Percentiles rank a stretch among this genome's conserved stretches.
These are phyloP conservation scores for Anastatus disparis DNA, from an alignment of 1,140 invertebrate genomes.

Conservation along the genomic window DNA sequence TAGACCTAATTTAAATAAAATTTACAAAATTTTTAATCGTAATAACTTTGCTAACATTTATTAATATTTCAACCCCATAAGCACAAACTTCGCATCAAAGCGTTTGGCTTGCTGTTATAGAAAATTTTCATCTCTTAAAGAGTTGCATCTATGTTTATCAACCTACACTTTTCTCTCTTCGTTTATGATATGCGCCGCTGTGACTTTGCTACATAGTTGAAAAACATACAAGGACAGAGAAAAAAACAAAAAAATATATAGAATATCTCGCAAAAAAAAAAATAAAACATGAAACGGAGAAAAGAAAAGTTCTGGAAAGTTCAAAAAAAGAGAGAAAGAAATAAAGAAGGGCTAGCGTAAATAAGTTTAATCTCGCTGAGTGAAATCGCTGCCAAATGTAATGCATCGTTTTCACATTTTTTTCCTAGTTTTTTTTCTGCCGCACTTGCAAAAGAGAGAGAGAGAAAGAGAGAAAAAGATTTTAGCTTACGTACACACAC, in stretches of 20 bases:
- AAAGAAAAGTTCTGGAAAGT: too few relatives aligned
- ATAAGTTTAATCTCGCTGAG: constrained; percentile 62
- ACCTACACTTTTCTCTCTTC: background rate
- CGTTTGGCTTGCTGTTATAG: background rate
- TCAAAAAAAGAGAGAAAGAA: background rate
- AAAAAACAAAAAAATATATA: background rate
- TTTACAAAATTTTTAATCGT: too few relatives aligned
- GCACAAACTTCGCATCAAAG: background rate
- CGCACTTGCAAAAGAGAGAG: too few relatives aligned
- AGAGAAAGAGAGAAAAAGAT: too few relatives aligned
- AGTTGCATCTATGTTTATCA: constrained; percentile 47
- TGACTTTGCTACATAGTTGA: background rate
- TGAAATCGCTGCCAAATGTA: constrained; percentile 53
- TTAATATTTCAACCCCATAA: constrained; percentile 3
- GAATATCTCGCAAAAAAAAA: background rate
- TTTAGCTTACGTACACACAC: background rate
- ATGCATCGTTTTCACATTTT: too few relatives aligned
- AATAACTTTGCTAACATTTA: too few relatives aligned
- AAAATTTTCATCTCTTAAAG: constrained; percentile 27
- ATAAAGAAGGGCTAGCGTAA: constrained; percentile 44
- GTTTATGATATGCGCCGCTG: background rate
- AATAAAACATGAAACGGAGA: too few relatives aligned
- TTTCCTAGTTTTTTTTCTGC: constrained; percentile 28
- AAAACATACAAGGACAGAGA: background rate
- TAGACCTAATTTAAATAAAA: too few relatives aligned